Evolutionary conservation across 2,797 vertebrate genomes (phyloP), one percentile per base, ranked within the genome.

Genomic region (Zalophus californianus): DNA sequence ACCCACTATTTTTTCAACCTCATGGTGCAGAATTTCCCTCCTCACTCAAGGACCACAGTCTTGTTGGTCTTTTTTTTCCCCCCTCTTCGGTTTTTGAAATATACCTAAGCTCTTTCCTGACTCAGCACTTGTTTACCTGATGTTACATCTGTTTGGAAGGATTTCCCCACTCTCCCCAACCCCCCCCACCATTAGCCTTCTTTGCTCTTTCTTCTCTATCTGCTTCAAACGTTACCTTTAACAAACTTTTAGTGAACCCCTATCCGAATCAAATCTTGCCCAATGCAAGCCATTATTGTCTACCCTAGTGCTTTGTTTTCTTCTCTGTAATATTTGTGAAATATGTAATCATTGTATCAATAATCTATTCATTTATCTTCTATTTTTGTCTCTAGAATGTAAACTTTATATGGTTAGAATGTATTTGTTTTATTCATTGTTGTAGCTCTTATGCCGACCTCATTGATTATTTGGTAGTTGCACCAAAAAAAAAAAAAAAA

Each of bases 21-120:
- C 0, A 0, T 20, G 5, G 41, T 58, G 20, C 5, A 7, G n/a
- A 77, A 50, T 86, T 66, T 84, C 8, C 3, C 6, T 12, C 2
- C 0, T 84, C 8, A 48, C 4, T 44, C 27, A 5, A 41, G 25
- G 2, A 84, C 4, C 35, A 2, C 3, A 29, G 14, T 12, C 3
- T 56, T n/a, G 5, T 4, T 64, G 4, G 48, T 48, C 54, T 78
- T 64, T 52, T 64, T 62, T 64, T 13, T 29, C 5, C 35, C 35
- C 35, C 35, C 35, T 2, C 35, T 85, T 35, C 23, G 80, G 8
- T 29, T 54, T 72, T n/a, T 80, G 8, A 84, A 50, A 3, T 1
- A 35, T 35, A 10, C 1, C 1, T 38, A 25, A 68, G 1, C 13
- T 44, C 10, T 91, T 87, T 50, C 6, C 32, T 54, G 13, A 8